Conservation (phyloP, 1,140 invertebrate species). For the Nasonia longicornis region DNA sequence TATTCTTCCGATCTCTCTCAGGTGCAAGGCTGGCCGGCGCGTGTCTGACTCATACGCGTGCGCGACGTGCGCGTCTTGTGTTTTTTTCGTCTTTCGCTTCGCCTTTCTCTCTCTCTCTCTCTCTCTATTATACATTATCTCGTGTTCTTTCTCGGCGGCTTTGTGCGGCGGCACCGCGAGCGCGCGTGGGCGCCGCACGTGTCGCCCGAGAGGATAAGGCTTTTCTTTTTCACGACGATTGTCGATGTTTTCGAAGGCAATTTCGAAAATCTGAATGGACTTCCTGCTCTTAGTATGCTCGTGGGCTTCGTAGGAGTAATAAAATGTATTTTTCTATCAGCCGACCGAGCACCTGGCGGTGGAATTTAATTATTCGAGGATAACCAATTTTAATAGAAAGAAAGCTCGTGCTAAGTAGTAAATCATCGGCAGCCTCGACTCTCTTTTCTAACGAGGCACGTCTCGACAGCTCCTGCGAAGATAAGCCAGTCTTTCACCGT, state of each 20-base stretch:
- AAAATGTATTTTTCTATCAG: not conserved
- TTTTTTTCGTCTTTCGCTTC: constrained; percentile 21
- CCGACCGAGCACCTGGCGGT: too few species aligned
- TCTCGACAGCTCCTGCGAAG: not conserved
- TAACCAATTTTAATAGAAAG: too few species aligned
- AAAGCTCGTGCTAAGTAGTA: too few species aligned
- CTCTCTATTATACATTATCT: constrained; percentile 28
- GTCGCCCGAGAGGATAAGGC: constrained; percentile 13
- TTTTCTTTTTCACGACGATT: not conserved
- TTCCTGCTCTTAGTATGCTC: not conserved
- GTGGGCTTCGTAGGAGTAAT: not conserved
- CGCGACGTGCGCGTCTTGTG: constrained; percentile 2
- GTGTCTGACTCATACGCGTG: constrained; percentile 3
- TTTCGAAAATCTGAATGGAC: not conserved
- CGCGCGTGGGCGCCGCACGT: constrained; percentile 22
- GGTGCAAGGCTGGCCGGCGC: not conserved
- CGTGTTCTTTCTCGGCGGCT: not conserved
- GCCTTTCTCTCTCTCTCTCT: not conserved
- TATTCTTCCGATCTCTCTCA: constrained; percentile 10
- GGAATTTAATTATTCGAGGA: too few species aligned
- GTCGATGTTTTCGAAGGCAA: not conserved
- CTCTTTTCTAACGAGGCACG: not conserved
- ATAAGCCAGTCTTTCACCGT: not conserved
- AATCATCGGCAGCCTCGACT: too few species aligned
- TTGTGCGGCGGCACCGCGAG: not conserved